Evolutionary conservation across 2,113 vertebrate genomes (phyloP).

Genomic region (Eurypyga helias): DNA sequence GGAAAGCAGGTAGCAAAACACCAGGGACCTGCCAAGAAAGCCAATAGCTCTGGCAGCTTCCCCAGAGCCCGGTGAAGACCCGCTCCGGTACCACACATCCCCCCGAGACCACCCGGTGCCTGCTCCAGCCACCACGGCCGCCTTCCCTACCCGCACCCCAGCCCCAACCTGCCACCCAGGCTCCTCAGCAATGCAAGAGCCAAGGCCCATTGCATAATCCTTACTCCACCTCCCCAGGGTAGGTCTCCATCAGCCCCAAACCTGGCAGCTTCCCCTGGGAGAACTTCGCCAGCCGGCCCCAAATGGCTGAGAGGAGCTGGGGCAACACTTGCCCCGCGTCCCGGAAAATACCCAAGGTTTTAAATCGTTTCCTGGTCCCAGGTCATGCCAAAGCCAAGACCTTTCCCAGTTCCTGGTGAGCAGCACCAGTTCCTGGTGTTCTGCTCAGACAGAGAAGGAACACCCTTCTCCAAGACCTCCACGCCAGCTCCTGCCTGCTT

Average conservation of each 20-base stretch:
- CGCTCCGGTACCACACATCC: fast-evolving
- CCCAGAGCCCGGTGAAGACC: fast-evolving
- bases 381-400: neutral
- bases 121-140: fast-evolving
- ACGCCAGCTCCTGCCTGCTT: neutral
- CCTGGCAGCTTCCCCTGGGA: neutral
- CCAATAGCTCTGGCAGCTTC: neutral
- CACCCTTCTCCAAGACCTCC: neutral
- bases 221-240: neutral
- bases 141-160: fast-evolving
- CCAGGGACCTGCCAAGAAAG: neutral
- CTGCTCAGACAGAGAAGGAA: neutral
- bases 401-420: neutral
- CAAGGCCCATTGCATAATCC: constrained; percentile 16
- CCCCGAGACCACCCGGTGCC: fast-evolving
- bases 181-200: neutral
- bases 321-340: fast-evolving
- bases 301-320: neutral
- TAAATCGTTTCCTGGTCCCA: neutral
- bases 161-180: fast-evolving
- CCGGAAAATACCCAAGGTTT: neutral
- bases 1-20: neutral
- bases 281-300: neutral
- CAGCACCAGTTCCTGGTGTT: neutral
- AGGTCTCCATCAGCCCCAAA: neutral